Evolutionary conservation across 2,888 invertebrate species (phyloP), one percentile per base, ranked within the genome.

Genomic region (Pterobdella sp.): DNA sequence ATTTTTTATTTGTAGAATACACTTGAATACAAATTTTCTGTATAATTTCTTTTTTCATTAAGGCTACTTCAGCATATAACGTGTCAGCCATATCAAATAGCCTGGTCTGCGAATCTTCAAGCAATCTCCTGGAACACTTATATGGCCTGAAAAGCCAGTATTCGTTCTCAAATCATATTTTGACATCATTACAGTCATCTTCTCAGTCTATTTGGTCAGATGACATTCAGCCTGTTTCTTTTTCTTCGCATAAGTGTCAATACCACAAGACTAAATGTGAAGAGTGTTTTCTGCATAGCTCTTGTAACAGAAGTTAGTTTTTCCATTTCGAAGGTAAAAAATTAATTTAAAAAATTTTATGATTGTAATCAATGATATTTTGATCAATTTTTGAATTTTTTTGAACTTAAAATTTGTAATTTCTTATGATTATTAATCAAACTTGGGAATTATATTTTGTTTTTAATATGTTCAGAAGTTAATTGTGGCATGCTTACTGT

Each of bases 41-140:
- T 42, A 42, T 42, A 42, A 42, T 42, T 18, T 42, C 42, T 42
- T 26, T 22, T 22, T 14, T n/a, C 7, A 56, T 26, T 3, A 7
- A 71, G 71, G 71, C 56, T 26, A 63, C 56, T 35, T 63, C 29
- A 34, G 63, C 71, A 26, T 35, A 60, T 36, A 31, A 63, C 36
- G n/a, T 60, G 35, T 34, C 42, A 10, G 26, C 56, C 35, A 56
- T 63, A 35, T 60, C 49, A n/a, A 71, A 71, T 63, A 71, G 71
- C 63, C 60, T 71, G 35, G 71, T 52, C 18, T 71, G 71, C 71
- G 52, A 35, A 26, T 60, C 71, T 1, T 56, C 56, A 31, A 71
- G 71, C 63, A 71, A 71, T 31, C 37, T 71, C 7, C 60, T 71
- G 35, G n/a, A 22, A 29, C 31, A 60, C 3, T 29, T 71, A 14